These are phyloP conservation scores for Heliocidaris erythrogramma DNA, from an alignment of 35 echinoderm and acorn worm genomes.

Conservation along the genomic window DNA sequence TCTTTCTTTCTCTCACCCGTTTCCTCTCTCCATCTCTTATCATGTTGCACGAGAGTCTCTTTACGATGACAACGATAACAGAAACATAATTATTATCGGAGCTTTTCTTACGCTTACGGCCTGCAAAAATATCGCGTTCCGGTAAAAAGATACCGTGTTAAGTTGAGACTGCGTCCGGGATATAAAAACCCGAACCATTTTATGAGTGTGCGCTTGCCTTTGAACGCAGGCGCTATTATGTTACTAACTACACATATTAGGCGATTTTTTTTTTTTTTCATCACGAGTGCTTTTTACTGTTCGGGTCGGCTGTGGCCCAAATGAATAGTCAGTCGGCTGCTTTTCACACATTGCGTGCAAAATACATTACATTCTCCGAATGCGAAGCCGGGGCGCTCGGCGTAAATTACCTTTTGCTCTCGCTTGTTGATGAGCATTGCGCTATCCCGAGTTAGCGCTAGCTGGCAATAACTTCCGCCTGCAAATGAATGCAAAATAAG, in stretches of 20 bases:
- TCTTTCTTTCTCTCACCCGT: neutral
- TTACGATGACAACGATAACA: slow-evolving; percentile 24
- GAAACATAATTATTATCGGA: slow-evolving; percentile 42
- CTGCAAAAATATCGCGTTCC: neutral
- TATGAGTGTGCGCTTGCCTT: neutral
- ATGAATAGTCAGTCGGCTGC: neutral
- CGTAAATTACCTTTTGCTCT: neutral
- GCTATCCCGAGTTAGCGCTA: neutral
- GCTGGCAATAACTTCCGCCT: slow-evolving; percentile 7
- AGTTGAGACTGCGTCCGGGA: slow-evolving; percentile 5
- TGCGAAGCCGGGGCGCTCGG: neutral
- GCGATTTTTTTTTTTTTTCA: neutral
- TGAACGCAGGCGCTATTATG: neutral
- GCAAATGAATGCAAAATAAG: neutral
- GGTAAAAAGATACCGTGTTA: slow-evolving; percentile 38
- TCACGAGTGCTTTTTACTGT: neutral
- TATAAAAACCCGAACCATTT: neutral
- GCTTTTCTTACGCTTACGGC: slow-evolving; percentile 27
- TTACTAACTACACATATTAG: slow-evolving; percentile 45
- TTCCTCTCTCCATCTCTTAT: neutral
- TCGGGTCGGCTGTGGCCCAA: neutral
- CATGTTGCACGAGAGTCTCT: neutral
- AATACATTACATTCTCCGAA: neutral
- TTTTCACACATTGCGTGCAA: neutral
- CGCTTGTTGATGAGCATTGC: neutral